Conservation (phyloP, 1,140 invertebrate genomes). For the Formica selysi region DNA sequence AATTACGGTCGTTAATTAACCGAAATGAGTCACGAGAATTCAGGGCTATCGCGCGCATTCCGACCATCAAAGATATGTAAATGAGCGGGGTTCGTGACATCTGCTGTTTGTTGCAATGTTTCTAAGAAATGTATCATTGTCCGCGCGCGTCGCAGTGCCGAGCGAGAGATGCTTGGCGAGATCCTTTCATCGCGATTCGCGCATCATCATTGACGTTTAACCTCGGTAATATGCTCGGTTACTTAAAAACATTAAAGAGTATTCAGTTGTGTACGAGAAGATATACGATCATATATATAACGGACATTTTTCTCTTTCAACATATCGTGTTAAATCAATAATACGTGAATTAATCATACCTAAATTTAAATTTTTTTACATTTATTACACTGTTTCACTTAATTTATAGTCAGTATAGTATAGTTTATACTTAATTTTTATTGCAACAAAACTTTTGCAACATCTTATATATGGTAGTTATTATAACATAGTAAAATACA, state of each 20-base stretch:
- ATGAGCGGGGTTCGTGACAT: neutral
- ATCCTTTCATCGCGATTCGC: slow-evolving; percentile 24
- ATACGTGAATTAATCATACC: neutral
- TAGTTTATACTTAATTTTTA: neutral
- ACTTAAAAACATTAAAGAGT: slow-evolving; percentile 7
- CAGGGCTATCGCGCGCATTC: slow-evolving; percentile 40
- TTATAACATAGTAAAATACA: no score
- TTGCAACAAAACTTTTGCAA: neutral
- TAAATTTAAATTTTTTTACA: neutral
- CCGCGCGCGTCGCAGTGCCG: neutral
- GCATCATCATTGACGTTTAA: slow-evolving; percentile 14
- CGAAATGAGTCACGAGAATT: slow-evolving; percentile 51
- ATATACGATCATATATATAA: neutral
- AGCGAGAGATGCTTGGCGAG: neutral
- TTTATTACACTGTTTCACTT: no score
- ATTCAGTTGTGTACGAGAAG: neutral
- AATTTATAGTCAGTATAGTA: no score
- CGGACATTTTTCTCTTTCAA: neutral
- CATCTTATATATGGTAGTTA: no score
- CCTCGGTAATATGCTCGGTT: neutral
- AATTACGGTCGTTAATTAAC: slow-evolving; percentile 28
- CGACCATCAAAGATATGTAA: slow-evolving; percentile 49
- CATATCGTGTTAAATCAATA: neutral
- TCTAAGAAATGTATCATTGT: slow-evolving; percentile 36
- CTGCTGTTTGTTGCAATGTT: slow-evolving; percentile 10